These are phyloP conservation scores for Oithona nana DNA, from an alignment of 2,888 invertebrate genomes.

Conservation along the genomic window DNA sequence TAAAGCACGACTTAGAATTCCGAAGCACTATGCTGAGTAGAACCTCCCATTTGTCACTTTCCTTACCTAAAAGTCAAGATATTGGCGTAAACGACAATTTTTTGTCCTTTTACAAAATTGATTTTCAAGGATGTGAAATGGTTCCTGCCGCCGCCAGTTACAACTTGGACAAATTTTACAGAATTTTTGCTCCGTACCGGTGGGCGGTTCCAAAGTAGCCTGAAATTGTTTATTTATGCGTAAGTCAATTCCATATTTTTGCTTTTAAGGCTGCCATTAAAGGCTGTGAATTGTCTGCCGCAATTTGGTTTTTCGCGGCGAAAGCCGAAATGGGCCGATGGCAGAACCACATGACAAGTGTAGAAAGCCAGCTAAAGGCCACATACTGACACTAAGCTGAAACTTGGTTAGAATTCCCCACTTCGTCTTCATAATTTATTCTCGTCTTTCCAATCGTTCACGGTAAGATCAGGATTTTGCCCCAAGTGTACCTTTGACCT, in stretches of 20 bases:
- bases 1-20: no score
- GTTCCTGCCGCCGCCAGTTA: neutral
- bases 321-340: no score
- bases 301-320: neutral
- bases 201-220: neutral
- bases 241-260: neutral
- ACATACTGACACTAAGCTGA: no score
- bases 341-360: neutral
- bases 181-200: neutral
- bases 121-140: neutral
- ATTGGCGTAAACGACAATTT: neutral
- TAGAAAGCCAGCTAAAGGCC: no score
- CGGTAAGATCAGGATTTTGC: no score
- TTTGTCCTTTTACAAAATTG: neutral
- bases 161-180: neutral
- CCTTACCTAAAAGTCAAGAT: no score
- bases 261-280: neutral
- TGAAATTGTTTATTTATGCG: neutral
- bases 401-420: no score
- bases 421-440: no score
- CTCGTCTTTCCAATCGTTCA: no score
- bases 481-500: no score
- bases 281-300: neutral
- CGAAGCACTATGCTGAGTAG: no score
- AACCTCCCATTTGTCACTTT: no score